A percentile compares a stretch with the other conserved stretches of the same genome.
Conservation (phyloP, 2,797 vertebrate species). For the Lates japonicus region DNA sequence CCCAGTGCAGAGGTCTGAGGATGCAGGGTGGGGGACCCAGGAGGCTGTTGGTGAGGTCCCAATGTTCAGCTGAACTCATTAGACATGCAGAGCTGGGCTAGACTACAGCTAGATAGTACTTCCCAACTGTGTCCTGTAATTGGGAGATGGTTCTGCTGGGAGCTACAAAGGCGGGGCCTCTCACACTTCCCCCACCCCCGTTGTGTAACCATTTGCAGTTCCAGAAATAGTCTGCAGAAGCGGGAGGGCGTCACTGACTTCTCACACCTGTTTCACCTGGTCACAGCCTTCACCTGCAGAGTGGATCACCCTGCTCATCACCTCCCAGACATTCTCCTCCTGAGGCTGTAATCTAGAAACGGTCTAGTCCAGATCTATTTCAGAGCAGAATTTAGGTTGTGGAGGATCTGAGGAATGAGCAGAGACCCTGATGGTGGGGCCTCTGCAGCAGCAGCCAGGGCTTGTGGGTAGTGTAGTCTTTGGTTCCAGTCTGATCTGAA, state of each 20-base stretch:
- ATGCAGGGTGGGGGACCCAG: background rate
- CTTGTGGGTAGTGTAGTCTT: background rate
- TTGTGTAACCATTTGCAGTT: conserved; percentile 64
- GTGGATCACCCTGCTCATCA: too few relatives aligned
- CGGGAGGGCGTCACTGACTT: background rate
- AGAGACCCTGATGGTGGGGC: too few relatives aligned
- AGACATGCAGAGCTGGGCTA: conserved; percentile 87
- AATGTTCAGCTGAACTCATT: conserved; percentile 83
- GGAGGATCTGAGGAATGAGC: too few relatives aligned
- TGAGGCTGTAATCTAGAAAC: too few relatives aligned
- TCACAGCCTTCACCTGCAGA: background rate
- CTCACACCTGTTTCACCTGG: background rate
- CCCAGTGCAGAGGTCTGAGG: background rate
- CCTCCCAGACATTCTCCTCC: too few relatives aligned
- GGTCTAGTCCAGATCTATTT: too few relatives aligned
- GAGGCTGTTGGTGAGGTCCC: conserved; percentile 41
- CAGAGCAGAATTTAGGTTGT: too few relatives aligned
- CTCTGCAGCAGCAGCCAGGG: background rate
- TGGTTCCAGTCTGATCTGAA: conserved; percentile 5
- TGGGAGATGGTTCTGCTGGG: conserved; percentile 88
- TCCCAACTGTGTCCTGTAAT: conserved; percentile 94
- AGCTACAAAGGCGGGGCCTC: conserved; percentile 78
- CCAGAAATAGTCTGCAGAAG: conserved; percentile 32
- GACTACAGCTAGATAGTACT: too few relatives aligned
- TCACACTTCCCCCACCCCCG: conserved; percentile 34